Conservation (phyloP, 1,140 invertebrate genomes). For the Liolophura sinensis region DNA sequence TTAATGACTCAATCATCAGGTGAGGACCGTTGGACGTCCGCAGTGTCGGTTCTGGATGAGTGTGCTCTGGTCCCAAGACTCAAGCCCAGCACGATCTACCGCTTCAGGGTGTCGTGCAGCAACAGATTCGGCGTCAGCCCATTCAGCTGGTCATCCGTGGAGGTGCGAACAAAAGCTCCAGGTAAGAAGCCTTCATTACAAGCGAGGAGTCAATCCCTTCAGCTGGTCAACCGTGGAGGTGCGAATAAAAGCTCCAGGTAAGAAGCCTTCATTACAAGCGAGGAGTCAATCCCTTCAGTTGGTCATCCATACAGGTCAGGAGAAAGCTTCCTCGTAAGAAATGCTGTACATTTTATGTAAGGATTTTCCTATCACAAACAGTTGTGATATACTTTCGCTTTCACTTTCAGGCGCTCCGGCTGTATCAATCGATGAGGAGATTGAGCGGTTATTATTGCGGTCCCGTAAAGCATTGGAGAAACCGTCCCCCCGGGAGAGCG, state of each 20-base stretch:
- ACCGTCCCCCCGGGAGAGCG: background rate
- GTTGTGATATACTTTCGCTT: no score
- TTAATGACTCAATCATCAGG: conserved; percentile 60
- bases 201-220: conserved; percentile 64
- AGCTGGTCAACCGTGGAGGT: conserved; percentile 58
- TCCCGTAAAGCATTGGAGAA: background rate
- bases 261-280: background rate
- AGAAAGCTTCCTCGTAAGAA: conserved; percentile 39
- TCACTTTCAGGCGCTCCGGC: background rate
- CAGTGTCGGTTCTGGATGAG: conserved; percentile 89
- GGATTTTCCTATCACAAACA: no score
- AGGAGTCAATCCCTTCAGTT: conserved; percentile 65
- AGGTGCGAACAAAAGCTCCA: conserved; percentile 44
- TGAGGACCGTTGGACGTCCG: conserved; percentile 81
- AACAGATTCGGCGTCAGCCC: conserved; percentile 80
- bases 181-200: conserved; percentile 21
- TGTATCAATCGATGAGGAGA: background rate
- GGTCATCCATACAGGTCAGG: conserved; percentile 54
- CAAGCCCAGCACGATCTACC: conserved; percentile 76
- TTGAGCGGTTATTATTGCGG: background rate
- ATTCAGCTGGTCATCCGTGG: conserved; percentile 58
- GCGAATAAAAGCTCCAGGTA: conserved; percentile 42
- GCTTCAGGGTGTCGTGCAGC: conserved; percentile 84
- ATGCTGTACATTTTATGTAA: no score
- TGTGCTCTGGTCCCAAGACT: conserved; percentile 84